phyloP scores from a whole-genome alignment of 2,113 vertebrate genomes.

The Microtus montanus region DNA sequence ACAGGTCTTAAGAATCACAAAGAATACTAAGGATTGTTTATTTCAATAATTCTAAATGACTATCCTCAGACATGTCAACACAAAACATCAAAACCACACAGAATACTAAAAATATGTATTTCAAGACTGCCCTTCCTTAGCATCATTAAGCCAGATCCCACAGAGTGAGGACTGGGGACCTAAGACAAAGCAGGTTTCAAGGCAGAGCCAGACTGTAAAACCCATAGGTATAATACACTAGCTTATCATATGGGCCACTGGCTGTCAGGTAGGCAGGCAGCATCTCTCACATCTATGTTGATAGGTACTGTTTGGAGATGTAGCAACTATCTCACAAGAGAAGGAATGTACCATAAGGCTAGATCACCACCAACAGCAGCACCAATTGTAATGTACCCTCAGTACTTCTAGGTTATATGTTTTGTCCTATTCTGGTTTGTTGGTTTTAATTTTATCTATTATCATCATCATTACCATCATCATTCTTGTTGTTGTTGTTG shows the following conservation, averaged over 20 bases:
- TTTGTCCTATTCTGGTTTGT: neutral
- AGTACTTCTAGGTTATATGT: neutral
- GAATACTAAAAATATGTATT: constrained; percentile 29
- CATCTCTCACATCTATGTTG: neutral
- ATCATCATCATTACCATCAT: no score
- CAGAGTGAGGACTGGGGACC: neutral
- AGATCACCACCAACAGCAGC: neutral
- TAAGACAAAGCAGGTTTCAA: neutral
- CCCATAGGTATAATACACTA: neutral
- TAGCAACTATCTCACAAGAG: neutral
- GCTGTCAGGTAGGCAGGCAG: neutral
- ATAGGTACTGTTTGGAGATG: neutral
- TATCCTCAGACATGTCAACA: neutral
- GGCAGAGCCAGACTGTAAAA: neutral
- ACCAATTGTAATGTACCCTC: no score
- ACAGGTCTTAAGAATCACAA: constrained; percentile 21
- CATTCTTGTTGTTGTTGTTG: rapidly evolving
- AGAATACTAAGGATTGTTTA: constrained; percentile 17
- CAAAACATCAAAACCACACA: constrained; percentile 42
- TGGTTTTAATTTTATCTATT: neutral
- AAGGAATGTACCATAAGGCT: neutral
- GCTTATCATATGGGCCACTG: neutral
- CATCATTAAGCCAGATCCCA: neutral
- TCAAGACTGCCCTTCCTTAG: neutral
- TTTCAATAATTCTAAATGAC: neutral